These are phyloP conservation scores for Bombus affinis DNA, from an alignment of 1,140 invertebrate genomes.

Conservation along the genomic window DNA sequence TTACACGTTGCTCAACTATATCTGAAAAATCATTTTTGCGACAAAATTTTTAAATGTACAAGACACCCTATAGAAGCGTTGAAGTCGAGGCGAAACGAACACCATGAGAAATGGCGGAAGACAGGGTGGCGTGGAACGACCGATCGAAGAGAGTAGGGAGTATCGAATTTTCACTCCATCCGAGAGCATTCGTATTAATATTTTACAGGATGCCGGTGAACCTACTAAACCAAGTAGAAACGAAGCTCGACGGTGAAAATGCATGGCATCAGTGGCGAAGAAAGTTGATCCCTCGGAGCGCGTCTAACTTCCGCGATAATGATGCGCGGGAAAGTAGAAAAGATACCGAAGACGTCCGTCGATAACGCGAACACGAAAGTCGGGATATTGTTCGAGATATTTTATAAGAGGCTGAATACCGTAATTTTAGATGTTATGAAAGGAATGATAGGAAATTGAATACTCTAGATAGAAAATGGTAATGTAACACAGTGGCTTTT, in stretches of 20 bases:
- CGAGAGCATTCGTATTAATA: slow-evolving; percentile 76
- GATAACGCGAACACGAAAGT: background rate
- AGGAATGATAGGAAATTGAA: background rate
- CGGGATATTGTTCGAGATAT: background rate
- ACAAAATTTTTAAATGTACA: background rate
- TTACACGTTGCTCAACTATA: too few relatives aligned
- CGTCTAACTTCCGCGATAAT: slow-evolving; percentile 12
- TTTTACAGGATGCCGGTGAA: slow-evolving; percentile 65
- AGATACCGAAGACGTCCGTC: background rate
- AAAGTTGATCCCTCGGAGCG: slow-evolving; percentile 57
- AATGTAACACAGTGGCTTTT: background rate
- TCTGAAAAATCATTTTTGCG: too few relatives aligned
- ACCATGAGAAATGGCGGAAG: slow-evolving; percentile 23
- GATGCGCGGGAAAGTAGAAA: background rate
- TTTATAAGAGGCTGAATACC: background rate
- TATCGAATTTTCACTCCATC: slow-evolving; percentile 77
- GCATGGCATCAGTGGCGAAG: slow-evolving; percentile 36
- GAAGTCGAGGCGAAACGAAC: slow-evolving; percentile 5
- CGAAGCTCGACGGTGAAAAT: slow-evolving; percentile 56
- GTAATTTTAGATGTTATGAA: background rate
- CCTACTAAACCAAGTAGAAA: slow-evolving; percentile 45
- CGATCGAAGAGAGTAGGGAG: slow-evolving; percentile 42
- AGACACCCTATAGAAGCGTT: slow-evolving; percentile 36
- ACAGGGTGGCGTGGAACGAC: slow-evolving; percentile 36
- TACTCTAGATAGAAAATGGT: background rate